Evolutionary conservation across 2,888 invertebrate species (phyloP), one percentile per base, ranked within the genome.

Genomic region (Leucania comma): DNA sequence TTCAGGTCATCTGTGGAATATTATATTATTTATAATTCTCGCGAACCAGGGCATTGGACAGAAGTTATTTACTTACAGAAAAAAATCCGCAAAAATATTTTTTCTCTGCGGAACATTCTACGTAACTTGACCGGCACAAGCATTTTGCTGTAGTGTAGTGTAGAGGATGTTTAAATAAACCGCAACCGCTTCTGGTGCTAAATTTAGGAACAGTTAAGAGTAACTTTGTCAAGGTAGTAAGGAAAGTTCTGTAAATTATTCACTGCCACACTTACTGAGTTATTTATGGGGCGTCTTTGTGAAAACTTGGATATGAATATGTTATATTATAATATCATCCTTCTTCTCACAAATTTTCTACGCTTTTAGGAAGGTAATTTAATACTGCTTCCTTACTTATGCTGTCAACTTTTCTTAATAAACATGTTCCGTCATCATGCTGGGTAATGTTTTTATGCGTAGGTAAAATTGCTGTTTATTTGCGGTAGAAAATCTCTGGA

Each of bases 251-350:
- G 9, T 35, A 68, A 81, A 78, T 83, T 81, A 83, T 83, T 83
- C 75, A 78, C 65, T 58, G 65, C 51, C 63, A 73, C 78, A 73
- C 73, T 81, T 72, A 67, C 58, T 63, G 75, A 83, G 83, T 82
- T 81, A 82, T 81, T 78, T 83, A 82, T 72, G 83, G 59, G 75
- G 63, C 62, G 67, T 72, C 78, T 82, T 81, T 83, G 69, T 62
- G 20, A 56, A 63, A 83, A 82, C 57, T 81, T 66, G 17, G 51
- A 20, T 75, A 67, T 81, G 71, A 80, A 75, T 83, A 72, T 66
- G 77, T 66, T 75, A 63, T 29, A 22, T 22, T 35, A 42, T 68
- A 72, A 76, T 67, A 57, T 57, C 26, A 68, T 62, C 53, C 46
- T 51, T 68, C n/a, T 35, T 14, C 26, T 38, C 20, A 51, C 20